Evolutionary conservation across 2,888 invertebrate species (phyloP).

Genomic region (Drosophila picticornis): DNA sequence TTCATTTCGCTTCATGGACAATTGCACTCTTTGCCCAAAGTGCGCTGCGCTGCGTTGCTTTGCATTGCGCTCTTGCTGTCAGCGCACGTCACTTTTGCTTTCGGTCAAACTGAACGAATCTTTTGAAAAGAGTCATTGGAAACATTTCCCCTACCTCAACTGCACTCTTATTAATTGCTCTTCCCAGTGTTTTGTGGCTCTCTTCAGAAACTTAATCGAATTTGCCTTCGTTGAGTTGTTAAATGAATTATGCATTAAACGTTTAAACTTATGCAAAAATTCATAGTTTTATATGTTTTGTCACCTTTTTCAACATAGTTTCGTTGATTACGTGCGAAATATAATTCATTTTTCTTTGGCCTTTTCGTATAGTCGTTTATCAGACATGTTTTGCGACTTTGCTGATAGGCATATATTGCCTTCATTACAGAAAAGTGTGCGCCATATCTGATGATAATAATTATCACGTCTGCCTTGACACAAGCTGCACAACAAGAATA

Average conservation of each 20-base stretch:
- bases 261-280: slow-evolving; percentile 17
- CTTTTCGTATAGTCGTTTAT: slow-evolving; percentile 25
- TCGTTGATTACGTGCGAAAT: slow-evolving; percentile 25
- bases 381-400: slow-evolving; percentile 4
- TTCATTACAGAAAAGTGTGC: slow-evolving; percentile 27
- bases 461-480: slow-evolving; percentile 20
- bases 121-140: slow-evolving; percentile 12
- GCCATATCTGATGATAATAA: slow-evolving; percentile 19
- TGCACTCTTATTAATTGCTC: slow-evolving; percentile 24
- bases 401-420: slow-evolving; percentile 30
- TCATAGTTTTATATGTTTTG: slow-evolving; percentile 8
- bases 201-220: slow-evolving; percentile 1
- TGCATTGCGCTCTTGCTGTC: slow-evolving; percentile 19
- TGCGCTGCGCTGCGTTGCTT: slow-evolving; percentile 1
- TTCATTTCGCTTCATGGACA: not conserved
- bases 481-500: not conserved
- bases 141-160: not conserved
- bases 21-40: slow-evolving; percentile 15
- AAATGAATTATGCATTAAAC: slow-evolving; percentile 29
- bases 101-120: slow-evolving; percentile 27
- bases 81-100: slow-evolving; percentile 24
- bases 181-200: slow-evolving; percentile 10
- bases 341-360: slow-evolving; percentile 11
- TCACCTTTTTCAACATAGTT: slow-evolving; percentile 24
- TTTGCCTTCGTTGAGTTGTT: slow-evolving; percentile 12